Evolutionary conservation across 2,888 invertebrate species (phyloP), one percentile per base, ranked within the genome.

Genomic region (Pseudeuparius sepicola): DNA sequence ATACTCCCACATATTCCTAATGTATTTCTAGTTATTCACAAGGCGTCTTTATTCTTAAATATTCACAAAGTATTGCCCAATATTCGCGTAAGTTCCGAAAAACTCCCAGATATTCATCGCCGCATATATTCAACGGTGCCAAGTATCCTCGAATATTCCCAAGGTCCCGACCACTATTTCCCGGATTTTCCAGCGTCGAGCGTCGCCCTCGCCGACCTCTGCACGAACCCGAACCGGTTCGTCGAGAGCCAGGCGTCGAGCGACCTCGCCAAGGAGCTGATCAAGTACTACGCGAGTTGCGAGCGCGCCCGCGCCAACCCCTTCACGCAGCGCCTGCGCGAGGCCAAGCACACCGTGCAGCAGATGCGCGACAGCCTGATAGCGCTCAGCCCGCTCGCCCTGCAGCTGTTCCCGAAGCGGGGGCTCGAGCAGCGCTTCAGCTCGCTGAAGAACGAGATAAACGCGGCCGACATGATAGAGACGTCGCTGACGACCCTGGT

Each of bases 271-370:
- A 58, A 55, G 41, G 61, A 63, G 34, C 61, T 63, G 24, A 42
- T 61, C 12, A 49, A 56, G 23, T 54, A 57, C 49, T 89, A 88
- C 63, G 75, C 85, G 32, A 81, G 81, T 53, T 89, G 88, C 66
- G 84, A 85, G 56, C 75, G 78, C 47, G 78, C 80, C 1, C 75
- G 80, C 24, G 80, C 77, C 42, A 80, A 80, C 60, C 85, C 84
- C 2, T 81, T 88, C 53, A 82, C 83, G n/a, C 81, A 82, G 43
- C 74, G 82, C 43, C 63, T 87, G 36, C 67, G 83, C n/a, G 82
- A 83, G 55, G 83, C 84, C 0, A 61, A 59, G 43, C 52, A 50
- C 4, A 55, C 57, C 11, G 52, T 61, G 13, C 59, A 61, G 33
- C 61, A 66, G 41, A 69, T 73, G 60, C 60, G 69, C 34, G 54